phyloP scores from a whole-genome alignment of 2,888 invertebrate species.

The Buathra laborator region DNA sequence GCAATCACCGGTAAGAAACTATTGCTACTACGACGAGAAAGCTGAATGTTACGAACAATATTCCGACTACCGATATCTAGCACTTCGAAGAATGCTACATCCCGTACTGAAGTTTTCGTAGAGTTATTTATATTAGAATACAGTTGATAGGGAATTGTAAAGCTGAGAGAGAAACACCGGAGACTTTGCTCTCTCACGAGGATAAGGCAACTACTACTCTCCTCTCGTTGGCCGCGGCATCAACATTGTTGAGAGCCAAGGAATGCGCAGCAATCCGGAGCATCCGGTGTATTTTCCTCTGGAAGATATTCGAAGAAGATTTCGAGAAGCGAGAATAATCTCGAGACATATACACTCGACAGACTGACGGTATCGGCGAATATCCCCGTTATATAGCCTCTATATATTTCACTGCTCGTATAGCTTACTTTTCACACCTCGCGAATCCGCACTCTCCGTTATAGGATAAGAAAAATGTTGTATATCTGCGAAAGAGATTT shows the following conservation, averaged over 20 bases:
- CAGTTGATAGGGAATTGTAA: constrained; percentile 25
- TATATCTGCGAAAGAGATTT: neutral
- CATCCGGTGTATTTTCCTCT: constrained; percentile 13
- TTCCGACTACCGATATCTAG: constrained; percentile 15
- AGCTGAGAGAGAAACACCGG: neutral
- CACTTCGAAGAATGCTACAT: constrained; percentile 5
- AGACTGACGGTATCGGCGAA: constrained; percentile 21
- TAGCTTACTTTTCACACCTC: neutral
- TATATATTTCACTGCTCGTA: neutral
- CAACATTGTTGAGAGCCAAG: constrained; percentile 61
- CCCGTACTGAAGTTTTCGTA: constrained; percentile 12
- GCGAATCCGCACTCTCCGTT: neutral
- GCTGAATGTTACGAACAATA: constrained; percentile 29
- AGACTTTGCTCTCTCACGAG: neutral
- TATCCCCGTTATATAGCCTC: constrained; percentile 22
- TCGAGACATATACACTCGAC: constrained; percentile 2
- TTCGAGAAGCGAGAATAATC: constrained; percentile 45
- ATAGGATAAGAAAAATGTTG: constrained; percentile 12
- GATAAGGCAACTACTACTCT: neutral
- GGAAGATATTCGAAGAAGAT: constrained; percentile 61
- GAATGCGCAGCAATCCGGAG: constrained; percentile 44
- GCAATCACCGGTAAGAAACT: too few relatives aligned
- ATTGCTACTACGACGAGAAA: constrained; percentile 7
- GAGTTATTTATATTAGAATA: constrained; percentile 43
- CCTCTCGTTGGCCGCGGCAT: constrained; percentile 55